Evolutionary conservation across 2,113 vertebrate species (phyloP), one percentile per base, ranked within the genome.

Genomic region (Sander vitreus): DNA sequence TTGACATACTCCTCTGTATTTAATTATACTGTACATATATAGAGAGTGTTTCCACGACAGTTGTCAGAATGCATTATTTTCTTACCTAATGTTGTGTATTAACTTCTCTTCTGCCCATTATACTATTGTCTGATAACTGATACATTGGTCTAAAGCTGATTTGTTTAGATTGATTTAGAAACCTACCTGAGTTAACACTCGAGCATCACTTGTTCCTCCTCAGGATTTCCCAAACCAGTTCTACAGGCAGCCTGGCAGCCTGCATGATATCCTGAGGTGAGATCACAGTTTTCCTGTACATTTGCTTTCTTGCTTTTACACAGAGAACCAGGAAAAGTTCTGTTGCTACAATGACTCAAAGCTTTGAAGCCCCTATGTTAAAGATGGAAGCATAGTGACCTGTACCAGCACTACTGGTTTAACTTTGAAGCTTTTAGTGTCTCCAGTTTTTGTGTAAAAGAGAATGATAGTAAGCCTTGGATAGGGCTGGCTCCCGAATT

Each of bases 211-310:
- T 67, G 10, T 80, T 30, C 53, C 39, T 76, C 53, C 70, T n/a
- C 84, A 99, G 98, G 98, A 99, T 83, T 94, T 99, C 69, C 98
- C 98, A 54, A 99, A 99, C 90, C 97, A 97, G 55, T 99, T 99
- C 95, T 99, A 97, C 94, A 92, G 96, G 84, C 96, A 99, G 73
- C 96, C 96, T 48, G 84, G 88, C 60, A 93, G 90, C 78, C 93
- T 99, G 62, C 98, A 99, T 85, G 96, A 96, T 65, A 86, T 97
- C 80, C 94, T 99, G 80, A 97, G 98, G 98, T 99, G 70, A 95
- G 95, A 33, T 13, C 6, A 23, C 2, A 57, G 15, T 3, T 64
- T 58, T 48, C 23, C 0, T 0, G 5, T 30, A 23, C 18, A 39
- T 73, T 47, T 57, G 11, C 9, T 55, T 69, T 53, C 21, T 54